These are phyloP conservation scores for Graphium colonna DNA, from an alignment of 2,888 invertebrate species.

Conservation along the genomic window DNA sequence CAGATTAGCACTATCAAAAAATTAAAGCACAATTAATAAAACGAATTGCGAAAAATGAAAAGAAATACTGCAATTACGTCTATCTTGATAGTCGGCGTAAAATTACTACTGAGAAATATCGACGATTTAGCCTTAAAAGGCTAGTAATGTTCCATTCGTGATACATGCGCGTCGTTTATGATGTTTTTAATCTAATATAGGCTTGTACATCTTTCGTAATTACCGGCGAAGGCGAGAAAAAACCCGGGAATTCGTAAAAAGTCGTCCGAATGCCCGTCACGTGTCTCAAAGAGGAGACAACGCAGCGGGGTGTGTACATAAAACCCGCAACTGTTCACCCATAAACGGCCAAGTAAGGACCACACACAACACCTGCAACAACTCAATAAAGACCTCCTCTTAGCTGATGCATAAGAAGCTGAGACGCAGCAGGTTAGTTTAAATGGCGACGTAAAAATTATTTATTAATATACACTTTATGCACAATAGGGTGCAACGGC, in stretches of 20 bases:
- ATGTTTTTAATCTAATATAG: slow-evolving; percentile 7
- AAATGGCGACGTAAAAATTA: not conserved
- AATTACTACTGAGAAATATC: not conserved
- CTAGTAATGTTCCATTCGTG: not conserved
- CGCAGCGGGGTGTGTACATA: slow-evolving; percentile 17
- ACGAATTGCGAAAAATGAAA: not conserved
- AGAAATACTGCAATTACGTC: not conserved
- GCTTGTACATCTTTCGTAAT: slow-evolving; percentile 7
- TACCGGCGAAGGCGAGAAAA: not conserved
- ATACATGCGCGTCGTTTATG: not conserved
- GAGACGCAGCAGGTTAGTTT: not conserved
- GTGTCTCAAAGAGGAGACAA: slow-evolving; percentile 9
- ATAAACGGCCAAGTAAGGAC: slow-evolving; percentile 12
- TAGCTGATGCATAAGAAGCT: not conserved
- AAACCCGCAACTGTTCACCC: slow-evolving; percentile 14
- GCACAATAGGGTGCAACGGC: too few relatives aligned
- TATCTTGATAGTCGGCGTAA: not conserved
- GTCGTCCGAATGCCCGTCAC: slow-evolving; percentile 11
- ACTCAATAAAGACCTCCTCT: slow-evolving; percentile 14
- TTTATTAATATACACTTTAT: too few relatives aligned
- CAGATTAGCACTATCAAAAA: too few relatives aligned
- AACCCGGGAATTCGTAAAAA: not conserved
- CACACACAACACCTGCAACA: slow-evolving; percentile 19
- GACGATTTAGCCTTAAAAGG: not conserved
- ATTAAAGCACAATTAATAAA: too few relatives aligned